These are phyloP conservation scores for Enoplosus armatus DNA, from an alignment of 2,797 vertebrate genomes.

Conservation along the genomic window DNA sequence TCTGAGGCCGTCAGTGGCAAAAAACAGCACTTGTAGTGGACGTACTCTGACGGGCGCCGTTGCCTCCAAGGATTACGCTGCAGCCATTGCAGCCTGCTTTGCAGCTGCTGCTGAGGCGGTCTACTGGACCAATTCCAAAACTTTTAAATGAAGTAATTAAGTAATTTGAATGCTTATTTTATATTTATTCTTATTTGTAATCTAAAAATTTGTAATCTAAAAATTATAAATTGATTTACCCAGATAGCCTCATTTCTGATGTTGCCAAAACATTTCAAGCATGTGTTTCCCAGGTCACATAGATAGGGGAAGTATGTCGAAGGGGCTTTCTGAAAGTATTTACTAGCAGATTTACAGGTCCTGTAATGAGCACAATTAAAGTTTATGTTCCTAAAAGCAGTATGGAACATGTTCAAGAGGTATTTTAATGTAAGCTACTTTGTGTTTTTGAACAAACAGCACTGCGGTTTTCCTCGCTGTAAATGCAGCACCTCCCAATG, in stretches of 20 bases:
- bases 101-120: too few species aligned
- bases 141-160: too few species aligned
- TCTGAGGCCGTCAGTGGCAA: too few species aligned
- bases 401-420: constrained; percentile 42
- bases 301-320: constrained; percentile 32
- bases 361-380: constrained; percentile 72
- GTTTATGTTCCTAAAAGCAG: constrained; percentile 63
- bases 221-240: background rate
- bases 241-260: background rate
- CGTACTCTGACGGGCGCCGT: too few species aligned
- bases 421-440: constrained; percentile 23
- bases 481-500: constrained; percentile 27
- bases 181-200: background rate
- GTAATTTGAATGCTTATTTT: background rate
- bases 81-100: too few species aligned
- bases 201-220: background rate
- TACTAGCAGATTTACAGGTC: constrained; percentile 65
- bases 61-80: too few species aligned
- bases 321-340: constrained; percentile 58
- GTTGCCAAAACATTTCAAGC: background rate
- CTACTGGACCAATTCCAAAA: too few species aligned
- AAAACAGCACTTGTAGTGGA: too few species aligned
- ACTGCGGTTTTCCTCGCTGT: constrained; percentile 16
- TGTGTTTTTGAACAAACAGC: constrained; percentile 39
- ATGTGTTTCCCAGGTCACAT: constrained; percentile 25